Evolutionary conservation across 2,888 invertebrate genomes (phyloP).

Genomic region (Mythimna vitellina): DNA sequence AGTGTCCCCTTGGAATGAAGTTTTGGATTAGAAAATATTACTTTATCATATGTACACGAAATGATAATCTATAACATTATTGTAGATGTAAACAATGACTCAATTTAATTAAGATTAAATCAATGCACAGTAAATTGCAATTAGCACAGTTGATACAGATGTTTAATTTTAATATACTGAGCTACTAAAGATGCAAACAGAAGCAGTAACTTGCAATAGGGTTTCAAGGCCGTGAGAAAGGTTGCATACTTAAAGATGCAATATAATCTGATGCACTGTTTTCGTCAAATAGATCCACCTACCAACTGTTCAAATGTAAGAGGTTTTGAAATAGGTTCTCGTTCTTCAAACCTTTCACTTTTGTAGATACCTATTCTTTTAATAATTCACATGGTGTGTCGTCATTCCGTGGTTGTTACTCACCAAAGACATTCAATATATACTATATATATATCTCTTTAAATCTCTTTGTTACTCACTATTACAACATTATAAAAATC

Average conservation of each 20-base stretch:
- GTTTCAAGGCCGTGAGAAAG: constrained; percentile 12
- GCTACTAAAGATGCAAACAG: neutral
- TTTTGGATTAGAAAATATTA: no score
- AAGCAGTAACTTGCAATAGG: neutral
- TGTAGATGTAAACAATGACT: neutral
- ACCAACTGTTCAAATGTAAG: neutral
- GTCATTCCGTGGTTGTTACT: neutral
- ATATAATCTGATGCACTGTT: neutral
- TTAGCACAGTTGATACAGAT: constrained; percentile 5
- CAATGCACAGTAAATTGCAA: constrained; percentile 12
- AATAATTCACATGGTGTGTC: neutral
- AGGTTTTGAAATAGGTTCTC: neutral
- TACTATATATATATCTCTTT: no score
- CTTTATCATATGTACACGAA: no score
- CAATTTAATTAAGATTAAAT: constrained; percentile 18
- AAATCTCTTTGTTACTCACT: neutral
- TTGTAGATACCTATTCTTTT: neutral
- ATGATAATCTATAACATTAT: no score
- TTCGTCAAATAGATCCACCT: neutral
- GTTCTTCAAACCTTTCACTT: neutral
- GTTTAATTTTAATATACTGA: neutral
- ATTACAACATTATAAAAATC: constrained; percentile 2
- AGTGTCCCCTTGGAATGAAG: no score
- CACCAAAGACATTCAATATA: no score
- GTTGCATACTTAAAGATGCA: neutral